Conservation (phyloP, 30 jellyfish, hydroid and myxozoan species). For the Pseudorhiza aurosa region DNA sequence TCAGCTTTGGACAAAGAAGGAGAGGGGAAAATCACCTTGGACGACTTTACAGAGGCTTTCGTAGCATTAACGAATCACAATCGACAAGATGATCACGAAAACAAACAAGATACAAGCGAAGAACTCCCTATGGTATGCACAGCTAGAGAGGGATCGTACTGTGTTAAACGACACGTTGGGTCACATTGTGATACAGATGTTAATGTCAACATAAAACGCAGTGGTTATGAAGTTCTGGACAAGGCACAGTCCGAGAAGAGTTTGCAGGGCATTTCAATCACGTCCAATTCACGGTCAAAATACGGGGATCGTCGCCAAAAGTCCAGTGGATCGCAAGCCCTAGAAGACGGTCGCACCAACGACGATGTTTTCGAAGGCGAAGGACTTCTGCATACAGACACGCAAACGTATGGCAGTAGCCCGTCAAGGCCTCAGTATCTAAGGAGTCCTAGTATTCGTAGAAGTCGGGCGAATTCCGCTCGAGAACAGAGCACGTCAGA, state of each 20-base stretch:
- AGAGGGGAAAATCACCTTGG: conserved; percentile 59
- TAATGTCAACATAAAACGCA: neutral
- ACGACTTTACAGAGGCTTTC: conserved; percentile 70
- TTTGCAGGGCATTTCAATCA: too few species aligned
- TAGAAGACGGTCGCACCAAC: neutral
- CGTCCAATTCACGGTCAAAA: too few species aligned
- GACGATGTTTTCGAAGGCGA: conserved; percentile 75
- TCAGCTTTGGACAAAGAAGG: conserved; percentile 64
- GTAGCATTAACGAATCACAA: neutral
- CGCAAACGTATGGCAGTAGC: conserved; percentile 17
- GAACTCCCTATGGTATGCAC: conserved; percentile 17
- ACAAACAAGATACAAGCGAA: neutral
- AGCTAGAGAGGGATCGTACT: conserved; percentile 1
- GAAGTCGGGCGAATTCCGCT: neutral
- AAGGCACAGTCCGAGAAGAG: too few species aligned
- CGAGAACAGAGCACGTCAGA: neutral
- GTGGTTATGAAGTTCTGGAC: too few species aligned
- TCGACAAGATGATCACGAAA: neutral
- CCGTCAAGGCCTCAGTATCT: conserved; percentile 41
- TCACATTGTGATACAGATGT: neutral
- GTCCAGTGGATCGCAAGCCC: too few species aligned
- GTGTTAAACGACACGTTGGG: neutral
- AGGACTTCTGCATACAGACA: conserved; percentile 35
- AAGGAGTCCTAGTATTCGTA: conserved; percentile 59
- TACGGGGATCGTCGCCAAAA: too few species aligned